Evolutionary conservation across 2,888 invertebrate genomes (phyloP), one percentile per base, ranked within the genome.

Genomic region (Octonoba sinensis): DNA sequence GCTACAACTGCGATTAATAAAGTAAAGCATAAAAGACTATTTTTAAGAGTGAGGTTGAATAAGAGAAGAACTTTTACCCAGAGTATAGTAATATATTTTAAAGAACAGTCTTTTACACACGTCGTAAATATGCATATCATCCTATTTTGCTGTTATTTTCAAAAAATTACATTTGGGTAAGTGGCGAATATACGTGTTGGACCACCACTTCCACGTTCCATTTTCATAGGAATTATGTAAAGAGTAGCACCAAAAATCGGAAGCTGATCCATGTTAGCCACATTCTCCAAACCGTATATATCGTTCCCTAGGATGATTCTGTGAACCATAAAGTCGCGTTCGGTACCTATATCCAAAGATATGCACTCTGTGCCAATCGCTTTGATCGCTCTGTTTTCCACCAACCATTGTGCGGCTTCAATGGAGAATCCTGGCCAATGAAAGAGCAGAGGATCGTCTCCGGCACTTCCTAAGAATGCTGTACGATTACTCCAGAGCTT

Each of bases 301-400:
- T 90, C 89, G 6, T 87, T 86, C n/a, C 85, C 84, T 0, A 87
- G 89, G 8, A 93, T 89, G 22, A 90, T 89, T 3, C 89, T 89
- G 86, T 91, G 92, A 1, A 89, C 89, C 0, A 89, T 89, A 20
- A 90, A 89, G 24, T 88, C 86, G 86, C 85, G 81, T 86, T 90
- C 87, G 86, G 87, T 85, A 85, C 92, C 91, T 0, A 90, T 89
- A 87, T 93, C 93, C 0, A 91, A 88, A 15, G 92, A 92, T 0
- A 92, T 90, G 0, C 92, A 91, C 87, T 93, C 93, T 0, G 92
- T 89, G 0, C 91, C 93, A 1, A 93, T 90, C 0, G 93, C 93
- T 1, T 91, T 90, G 81, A 93, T 91, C 84, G 90, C 90, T 15
- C 90, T 89, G 64, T 91, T 87, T 0, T 90, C 88, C 0, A 90